Conservation (phyloP, 2,888 invertebrate species). For the Urechis unicinctus region DNA sequence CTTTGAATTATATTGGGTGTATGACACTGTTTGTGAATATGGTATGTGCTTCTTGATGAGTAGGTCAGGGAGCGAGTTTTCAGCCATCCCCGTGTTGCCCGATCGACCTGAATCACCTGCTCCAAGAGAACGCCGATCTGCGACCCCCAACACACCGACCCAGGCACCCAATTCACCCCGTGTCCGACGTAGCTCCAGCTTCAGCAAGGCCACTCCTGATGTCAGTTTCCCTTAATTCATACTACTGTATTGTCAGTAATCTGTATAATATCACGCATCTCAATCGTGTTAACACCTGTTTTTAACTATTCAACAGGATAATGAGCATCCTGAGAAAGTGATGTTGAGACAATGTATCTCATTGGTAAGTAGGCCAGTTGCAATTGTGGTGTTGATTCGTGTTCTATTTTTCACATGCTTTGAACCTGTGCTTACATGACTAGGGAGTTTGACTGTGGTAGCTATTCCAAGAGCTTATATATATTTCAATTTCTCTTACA, state of each 20-base stretch:
- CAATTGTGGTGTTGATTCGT: too few relatives aligned
- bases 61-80: neutral
- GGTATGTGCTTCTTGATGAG: too few relatives aligned
- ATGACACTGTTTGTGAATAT: too few relatives aligned
- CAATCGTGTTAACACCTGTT: too few relatives aligned
- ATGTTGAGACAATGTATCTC: constrained; percentile 19
- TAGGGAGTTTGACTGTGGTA: too few relatives aligned
- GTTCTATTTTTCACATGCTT: too few relatives aligned
- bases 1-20: too few relatives aligned
- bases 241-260: neutral
- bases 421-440: too few relatives aligned
- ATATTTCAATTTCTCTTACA: neutral
- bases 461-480: too few relatives aligned
- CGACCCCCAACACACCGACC: constrained; percentile 12
- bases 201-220: constrained; percentile 9
- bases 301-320: too few relatives aligned
- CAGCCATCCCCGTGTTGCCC: constrained; percentile 8
- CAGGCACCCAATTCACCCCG: constrained; percentile 18
- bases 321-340: neutral
- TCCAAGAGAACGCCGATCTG: constrained; percentile 3
- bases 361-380: constrained; percentile 12
- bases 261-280: too few relatives aligned
- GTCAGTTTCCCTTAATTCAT: neutral
- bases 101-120: constrained; percentile 16
- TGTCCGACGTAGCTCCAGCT: constrained; percentile 20